phyloP scores from a whole-genome alignment of 2,113 vertebrate species.

The Arizona elegans region DNA sequence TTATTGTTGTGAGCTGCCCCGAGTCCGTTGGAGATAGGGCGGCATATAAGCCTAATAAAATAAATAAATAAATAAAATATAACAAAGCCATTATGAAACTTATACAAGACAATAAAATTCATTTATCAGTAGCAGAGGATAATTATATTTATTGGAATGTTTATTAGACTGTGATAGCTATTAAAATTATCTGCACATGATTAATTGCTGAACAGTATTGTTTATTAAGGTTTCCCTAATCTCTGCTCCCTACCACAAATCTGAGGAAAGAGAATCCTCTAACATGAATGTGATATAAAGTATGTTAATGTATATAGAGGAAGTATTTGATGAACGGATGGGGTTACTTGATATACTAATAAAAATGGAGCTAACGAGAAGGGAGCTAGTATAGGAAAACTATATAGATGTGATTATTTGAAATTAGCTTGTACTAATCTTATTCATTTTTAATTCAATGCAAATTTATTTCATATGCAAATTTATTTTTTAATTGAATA shows the following conservation, averaged over 20 bases:
- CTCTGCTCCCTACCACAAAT: background rate
- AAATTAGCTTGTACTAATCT: background rate
- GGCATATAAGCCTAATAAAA: no score
- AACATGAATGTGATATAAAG: background rate
- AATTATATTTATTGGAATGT: constrained; percentile 27
- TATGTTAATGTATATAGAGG: background rate
- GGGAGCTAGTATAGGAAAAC: background rate
- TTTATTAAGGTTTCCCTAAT: background rate
- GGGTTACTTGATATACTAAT: background rate
- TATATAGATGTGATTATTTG: background rate
- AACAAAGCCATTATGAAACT: constrained; percentile 5
- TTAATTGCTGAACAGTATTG: background rate
- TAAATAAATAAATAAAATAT: background rate
- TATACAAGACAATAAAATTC: constrained; percentile 6
- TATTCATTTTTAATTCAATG: background rate
- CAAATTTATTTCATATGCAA: background rate
- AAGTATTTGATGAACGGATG: background rate
- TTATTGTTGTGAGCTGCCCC: no score
- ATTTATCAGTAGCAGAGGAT: constrained; percentile 28
- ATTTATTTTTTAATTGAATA: background rate
- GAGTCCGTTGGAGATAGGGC: no score
- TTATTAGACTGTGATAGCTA: background rate
- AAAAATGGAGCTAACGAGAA: background rate
- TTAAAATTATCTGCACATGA: background rate
- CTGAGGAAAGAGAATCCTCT: background rate